Evolutionary conservation across 2,113 vertebrate species (phyloP).

Genomic region (Dicerorhinus sumatrensis): DNA sequence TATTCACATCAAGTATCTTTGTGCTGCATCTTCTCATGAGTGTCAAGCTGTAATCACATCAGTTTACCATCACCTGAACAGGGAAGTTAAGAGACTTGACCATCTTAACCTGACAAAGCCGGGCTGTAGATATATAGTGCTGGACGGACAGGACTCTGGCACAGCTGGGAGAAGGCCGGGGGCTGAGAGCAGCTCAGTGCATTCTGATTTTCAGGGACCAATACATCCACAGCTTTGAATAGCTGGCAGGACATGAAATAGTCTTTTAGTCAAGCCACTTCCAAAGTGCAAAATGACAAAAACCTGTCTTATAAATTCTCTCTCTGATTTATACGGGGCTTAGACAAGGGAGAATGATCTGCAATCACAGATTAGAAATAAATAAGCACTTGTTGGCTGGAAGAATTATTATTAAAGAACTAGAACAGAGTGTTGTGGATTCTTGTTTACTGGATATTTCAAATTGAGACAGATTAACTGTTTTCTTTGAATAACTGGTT

Average conservation of each 20-base stretch:
- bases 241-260: neutral
- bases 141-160: neutral
- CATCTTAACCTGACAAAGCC: neutral
- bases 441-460: constrained; percentile 50
- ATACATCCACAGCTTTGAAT: neutral
- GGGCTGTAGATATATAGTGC: neutral
- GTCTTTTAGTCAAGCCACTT: constrained; percentile 4
- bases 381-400: constrained; percentile 49
- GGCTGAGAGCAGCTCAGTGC: neutral
- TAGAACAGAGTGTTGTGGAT: constrained; percentile 17
- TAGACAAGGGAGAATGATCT: neutral
- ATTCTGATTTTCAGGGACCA: neutral
- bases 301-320: neutral
- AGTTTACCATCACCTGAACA: neutral
- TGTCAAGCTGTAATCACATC: neutral
- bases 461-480: constrained; percentile 28
- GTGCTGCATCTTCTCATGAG: neutral
- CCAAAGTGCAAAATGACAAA: neutral
- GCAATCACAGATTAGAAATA: neutral
- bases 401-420: constrained; percentile 51
- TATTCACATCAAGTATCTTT: neutral
- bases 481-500: constrained; percentile 39
- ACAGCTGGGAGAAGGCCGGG: neutral
- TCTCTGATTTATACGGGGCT: constrained; percentile 13
- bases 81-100: neutral